Conservation (phyloP, 2,113 vertebrate species). For the Bubo blakistoni region DNA sequence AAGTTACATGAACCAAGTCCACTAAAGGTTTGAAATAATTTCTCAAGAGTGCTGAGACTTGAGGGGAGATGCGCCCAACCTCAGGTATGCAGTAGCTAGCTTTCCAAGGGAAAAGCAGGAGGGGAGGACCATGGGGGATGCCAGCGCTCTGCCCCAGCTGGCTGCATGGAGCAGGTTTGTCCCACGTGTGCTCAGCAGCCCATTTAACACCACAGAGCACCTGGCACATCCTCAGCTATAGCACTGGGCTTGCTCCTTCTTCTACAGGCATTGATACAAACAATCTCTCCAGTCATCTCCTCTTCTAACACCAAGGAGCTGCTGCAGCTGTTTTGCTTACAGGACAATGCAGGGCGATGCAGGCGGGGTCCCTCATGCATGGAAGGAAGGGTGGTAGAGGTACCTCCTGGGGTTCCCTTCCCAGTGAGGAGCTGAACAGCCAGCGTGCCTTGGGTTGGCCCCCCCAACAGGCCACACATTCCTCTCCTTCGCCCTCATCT, state of each 20-base stretch:
- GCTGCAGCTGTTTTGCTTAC: not conserved
- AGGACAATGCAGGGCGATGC: not conserved
- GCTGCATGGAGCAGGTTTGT: not conserved
- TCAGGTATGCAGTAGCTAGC: fast-evolving
- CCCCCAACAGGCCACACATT: fast-evolving
- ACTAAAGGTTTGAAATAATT: not conserved
- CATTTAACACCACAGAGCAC: not conserved
- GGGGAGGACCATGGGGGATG: not conserved
- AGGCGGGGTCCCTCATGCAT: not conserved
- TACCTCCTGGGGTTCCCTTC: not conserved
- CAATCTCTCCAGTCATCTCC: not conserved
- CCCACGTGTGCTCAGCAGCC: not conserved
- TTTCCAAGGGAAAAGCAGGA: not conserved
- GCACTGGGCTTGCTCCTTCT: not conserved
- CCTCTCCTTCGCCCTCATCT: not conserved
- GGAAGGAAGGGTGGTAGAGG: not conserved
- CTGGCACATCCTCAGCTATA: not conserved
- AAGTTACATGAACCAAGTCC: not conserved
- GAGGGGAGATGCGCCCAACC: not conserved
- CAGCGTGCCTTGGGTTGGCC: fast-evolving
- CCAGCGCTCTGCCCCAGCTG: not conserved
- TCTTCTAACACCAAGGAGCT: not conserved
- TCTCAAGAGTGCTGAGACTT: not conserved
- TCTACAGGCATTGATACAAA: fast-evolving
- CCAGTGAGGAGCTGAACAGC: not conserved